Evolutionary conservation across 2,888 invertebrate species (phyloP), one percentile per base, ranked within the genome.

Genomic region (Tenthredo scrophulariae): DNA sequence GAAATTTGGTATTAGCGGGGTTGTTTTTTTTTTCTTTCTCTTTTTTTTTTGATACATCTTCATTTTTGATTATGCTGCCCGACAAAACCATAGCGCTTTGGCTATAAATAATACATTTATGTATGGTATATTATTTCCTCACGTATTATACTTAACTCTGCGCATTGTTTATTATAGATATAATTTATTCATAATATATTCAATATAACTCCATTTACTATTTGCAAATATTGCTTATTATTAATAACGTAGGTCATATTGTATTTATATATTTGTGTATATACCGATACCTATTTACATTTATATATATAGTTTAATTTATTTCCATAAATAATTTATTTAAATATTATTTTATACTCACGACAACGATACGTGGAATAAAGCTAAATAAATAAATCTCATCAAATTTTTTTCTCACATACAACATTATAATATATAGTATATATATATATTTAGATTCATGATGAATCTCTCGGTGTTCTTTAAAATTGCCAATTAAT

Each of bases 61-160:
- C 77, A 83, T 85, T 85, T 46, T 85, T 85, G 85, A 85, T 85
- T 85, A 85, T 85, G 82, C 58, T 85, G 85, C 85, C 85, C 85
- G 85, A 72, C 85, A 72, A 85, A 80, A 83, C 85, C 82, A 54
- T 40, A 83, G 43, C 82, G 37, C 50, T 77, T 50, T 50, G 33
- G 75, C 50, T 77, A 50, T 77, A 74, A 54, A 50, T 54, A 62
- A 62, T 62, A 62, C 26, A 62, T 4, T 4, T 62, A 22, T n/a
- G n/a, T 54, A n/a, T 6, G 54, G 54, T 54, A 54, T 54, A 54
- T 54, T n/a, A 0, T 54, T 54, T 54, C n/a, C 54, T 7, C 54
- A 54, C n/a, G 54, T 54, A 54, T 50, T 7, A n/a, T n/a, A n/a
- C 6, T n/a, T n/a, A 54, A 54, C 54, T 54, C 54, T 54, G 54